These are phyloP conservation scores for Sander vitreus DNA, from an alignment of 2,113 vertebrate genomes.

Conservation along the genomic window DNA sequence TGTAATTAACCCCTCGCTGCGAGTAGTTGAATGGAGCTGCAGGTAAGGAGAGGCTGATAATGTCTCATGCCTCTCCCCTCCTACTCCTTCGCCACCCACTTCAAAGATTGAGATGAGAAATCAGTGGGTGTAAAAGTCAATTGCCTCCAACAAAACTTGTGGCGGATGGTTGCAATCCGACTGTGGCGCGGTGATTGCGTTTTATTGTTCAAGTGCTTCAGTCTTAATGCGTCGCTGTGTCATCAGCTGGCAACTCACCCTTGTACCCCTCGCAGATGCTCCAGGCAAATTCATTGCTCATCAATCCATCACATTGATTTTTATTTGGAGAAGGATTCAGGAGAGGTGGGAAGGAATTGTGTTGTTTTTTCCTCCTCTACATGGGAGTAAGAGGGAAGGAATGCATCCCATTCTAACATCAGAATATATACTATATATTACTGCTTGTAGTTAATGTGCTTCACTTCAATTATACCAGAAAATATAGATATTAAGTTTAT, in stretches of 20 bases:
- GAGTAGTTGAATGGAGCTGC: constrained; percentile 53
- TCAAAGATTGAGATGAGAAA: constrained; percentile 62
- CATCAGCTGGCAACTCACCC: constrained; percentile 66
- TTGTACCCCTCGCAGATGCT: constrained; percentile 56
- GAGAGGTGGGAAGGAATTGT: constrained; percentile 6
- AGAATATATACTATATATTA: neutral
- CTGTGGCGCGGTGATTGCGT: constrained; percentile 55
- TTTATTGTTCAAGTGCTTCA: constrained; percentile 63
- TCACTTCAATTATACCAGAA: neutral
- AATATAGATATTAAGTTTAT: neutral
- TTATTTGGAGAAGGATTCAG: constrained; percentile 50
- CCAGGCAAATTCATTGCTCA: constrained; percentile 69
- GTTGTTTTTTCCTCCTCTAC: constrained; percentile 19
- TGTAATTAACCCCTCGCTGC: constrained; percentile 67
- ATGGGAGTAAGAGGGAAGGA: neutral
- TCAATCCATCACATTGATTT: constrained; percentile 67
- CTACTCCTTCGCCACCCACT: constrained; percentile 42
- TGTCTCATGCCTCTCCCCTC: constrained; percentile 18
- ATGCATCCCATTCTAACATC: constrained; percentile 2
- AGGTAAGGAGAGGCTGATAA: constrained; percentile 58
- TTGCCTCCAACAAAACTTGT: constrained; percentile 56
- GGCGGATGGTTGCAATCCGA: constrained; percentile 55
- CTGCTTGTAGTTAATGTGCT: neutral
- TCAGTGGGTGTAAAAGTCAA: constrained; percentile 70
- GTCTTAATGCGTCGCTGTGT: constrained; percentile 61